Evolutionary conservation across 2,888 invertebrate genomes (phyloP), one percentile per base, ranked within the genome.

Genomic region (Allacma fusca): DNA sequence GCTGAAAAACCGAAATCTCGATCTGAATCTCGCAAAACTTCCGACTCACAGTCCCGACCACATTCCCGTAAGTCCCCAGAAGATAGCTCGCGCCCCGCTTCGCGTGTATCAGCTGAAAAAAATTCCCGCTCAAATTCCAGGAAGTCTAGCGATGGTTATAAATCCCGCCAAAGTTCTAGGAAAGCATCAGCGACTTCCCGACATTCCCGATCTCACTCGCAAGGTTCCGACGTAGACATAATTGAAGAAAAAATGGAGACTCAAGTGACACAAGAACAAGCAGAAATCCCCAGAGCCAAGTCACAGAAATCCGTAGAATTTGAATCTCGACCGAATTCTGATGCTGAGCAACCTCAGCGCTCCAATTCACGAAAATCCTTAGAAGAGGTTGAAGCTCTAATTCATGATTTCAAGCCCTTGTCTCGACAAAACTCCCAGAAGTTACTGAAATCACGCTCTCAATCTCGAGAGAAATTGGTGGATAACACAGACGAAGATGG

Each of bases 281-380:
- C 2, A 1, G 7, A 19, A 21, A 62, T 23, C 1, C 62, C 62
- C 9, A 12, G 26, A 62, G 12, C 26, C 9, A 23, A 24, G 23
- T 26, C 62, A 23, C 23, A 26, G 24, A 62, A 62, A 62, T 62
- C 62, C 16, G 62, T 62, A 24, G 62, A 62, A 21, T 62, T 62
- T 26, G 23, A 62, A 62, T 62, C 62, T 24, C 21, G 62, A 4
- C 24, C 62, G 12, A 74, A 64, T 12, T 64, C 34, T 13, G 28
- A 23, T 13, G 74, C 26, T n/a, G 69, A 40, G 1, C 21, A 69
- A 44, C 4, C 19, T 1, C 16, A 29, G 12, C 40, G 62, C n/a
- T n/a, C 34, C 16, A 16, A 40, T 16, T 77, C 77, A 5, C 23
- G 64, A 50, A 73, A 69, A 24, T 65, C 78, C 29, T 19, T 44